A percentile compares a stretch with the other conserved stretches of the same genome.
phyloP scores from a whole-genome alignment of 2,888 invertebrate genomes.

The Odontocolon sp. region DNA sequence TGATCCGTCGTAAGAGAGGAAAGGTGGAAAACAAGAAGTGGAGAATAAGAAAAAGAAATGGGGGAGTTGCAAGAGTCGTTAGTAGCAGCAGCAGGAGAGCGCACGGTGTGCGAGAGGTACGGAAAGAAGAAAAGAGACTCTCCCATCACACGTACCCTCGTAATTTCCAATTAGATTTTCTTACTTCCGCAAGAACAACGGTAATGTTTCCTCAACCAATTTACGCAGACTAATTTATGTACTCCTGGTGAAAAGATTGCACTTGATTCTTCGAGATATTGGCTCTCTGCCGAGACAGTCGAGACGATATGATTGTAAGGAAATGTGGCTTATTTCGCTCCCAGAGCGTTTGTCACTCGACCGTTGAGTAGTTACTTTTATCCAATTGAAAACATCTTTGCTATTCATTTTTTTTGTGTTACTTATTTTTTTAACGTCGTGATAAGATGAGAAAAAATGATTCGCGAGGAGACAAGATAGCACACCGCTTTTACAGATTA shows the following conservation, averaged over 20 bases:
- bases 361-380: background rate
- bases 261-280: slow-evolving; percentile 53
- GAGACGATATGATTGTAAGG: slow-evolving; percentile 24
- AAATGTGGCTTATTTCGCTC: slow-evolving; percentile 13
- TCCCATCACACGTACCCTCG: slow-evolving; percentile 51
- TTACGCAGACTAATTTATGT: slow-evolving; percentile 58
- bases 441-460: too few species aligned
- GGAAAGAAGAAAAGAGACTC: slow-evolving; percentile 37
- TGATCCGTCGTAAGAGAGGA: too few species aligned
- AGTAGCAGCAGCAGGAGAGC: slow-evolving; percentile 30
- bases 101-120: background rate
- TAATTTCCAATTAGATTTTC: slow-evolving; percentile 61
- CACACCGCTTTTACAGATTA: too few species aligned
- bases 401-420: too few species aligned
- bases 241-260: slow-evolving; percentile 51
- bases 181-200: slow-evolving; percentile 30
- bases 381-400: background rate
- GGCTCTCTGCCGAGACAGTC: slow-evolving; percentile 20
- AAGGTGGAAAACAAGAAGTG: background rate
- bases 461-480: too few species aligned
- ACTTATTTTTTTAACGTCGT: too few species aligned
- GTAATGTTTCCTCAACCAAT: slow-evolving; percentile 48
- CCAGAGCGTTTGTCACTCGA: background rate
- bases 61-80: slow-evolving; percentile 43
- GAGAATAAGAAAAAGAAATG: slow-evolving; percentile 33